phyloP scores from a whole-genome alignment of 2,113 vertebrate species.

The Empidonax traillii region DNA sequence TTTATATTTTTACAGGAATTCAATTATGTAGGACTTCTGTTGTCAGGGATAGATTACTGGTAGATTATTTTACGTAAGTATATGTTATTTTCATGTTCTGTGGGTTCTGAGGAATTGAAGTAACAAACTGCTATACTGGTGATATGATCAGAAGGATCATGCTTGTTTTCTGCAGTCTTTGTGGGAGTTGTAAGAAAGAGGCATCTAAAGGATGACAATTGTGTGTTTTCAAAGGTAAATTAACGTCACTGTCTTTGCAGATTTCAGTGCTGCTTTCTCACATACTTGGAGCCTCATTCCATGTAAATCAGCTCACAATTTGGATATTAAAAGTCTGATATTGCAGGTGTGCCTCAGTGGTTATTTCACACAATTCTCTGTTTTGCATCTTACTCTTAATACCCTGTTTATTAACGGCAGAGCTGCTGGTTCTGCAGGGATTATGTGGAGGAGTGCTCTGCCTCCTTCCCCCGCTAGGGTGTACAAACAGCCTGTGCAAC shows the following conservation, averaged over 20 bases:
- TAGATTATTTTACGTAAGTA: not conserved
- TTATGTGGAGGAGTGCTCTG: not conserved
- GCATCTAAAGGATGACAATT: not conserved
- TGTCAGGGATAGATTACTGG: not conserved
- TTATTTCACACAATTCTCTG: not conserved
- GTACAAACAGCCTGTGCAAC: constrained; percentile 70
- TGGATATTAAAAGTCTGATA: not conserved
- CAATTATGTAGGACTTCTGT: accelerated
- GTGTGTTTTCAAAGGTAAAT: not conserved
- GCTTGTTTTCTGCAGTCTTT: not conserved
- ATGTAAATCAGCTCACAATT: not conserved
- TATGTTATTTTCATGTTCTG: not conserved
- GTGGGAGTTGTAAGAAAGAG: not conserved
- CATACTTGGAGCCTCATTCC: not conserved
- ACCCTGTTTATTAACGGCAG: not conserved
- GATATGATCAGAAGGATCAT: not conserved
- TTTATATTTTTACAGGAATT: not conserved
- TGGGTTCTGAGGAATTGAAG: not conserved
- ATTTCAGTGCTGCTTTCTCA: not conserved
- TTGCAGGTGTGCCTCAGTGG: not conserved
- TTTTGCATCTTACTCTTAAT: not conserved
- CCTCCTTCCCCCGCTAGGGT: constrained; percentile 67
- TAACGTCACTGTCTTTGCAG: not conserved
- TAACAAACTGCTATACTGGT: not conserved
- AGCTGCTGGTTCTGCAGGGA: not conserved